Conservation (phyloP, 2,888 invertebrate genomes). For the Tribolium freemani region DNA sequence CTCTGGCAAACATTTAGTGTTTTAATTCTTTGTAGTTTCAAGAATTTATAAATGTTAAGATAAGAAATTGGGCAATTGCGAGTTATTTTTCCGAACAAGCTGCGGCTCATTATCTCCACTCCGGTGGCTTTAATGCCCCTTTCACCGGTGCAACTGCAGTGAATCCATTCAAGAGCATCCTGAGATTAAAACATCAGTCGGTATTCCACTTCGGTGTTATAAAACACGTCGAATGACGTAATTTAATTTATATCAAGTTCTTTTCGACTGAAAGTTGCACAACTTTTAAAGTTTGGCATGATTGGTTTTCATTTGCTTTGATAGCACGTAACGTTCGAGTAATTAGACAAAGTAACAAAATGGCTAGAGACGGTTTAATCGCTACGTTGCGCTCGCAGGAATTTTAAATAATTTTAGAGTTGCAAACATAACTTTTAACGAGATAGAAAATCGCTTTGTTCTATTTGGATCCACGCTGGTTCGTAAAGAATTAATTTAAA, state of each 20-base stretch:
- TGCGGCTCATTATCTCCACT: constrained; percentile 15
- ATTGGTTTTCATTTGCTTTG: constrained; percentile 38
- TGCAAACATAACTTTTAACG: neutral
- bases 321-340: constrained; percentile 33
- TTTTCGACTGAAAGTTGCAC: constrained; percentile 18
- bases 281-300: constrained; percentile 32
- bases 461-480: neutral
- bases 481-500: neutral
- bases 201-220: neutral
- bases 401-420: neutral
- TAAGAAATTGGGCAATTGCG: no score
- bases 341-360: constrained; percentile 39
- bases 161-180: neutral
- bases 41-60: no score
- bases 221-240: constrained; percentile 30
- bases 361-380: constrained; percentile 21
- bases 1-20: no score
- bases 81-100: neutral
- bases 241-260: constrained; percentile 37
- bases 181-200: constrained; percentile 17
- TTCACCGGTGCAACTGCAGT: neutral
- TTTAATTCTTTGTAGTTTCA: no score
- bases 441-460: neutral
- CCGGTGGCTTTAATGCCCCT: constrained; percentile 2
- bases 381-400: constrained; percentile 1